Conservation (phyloP, 92 coral and sea anemone species). For the Parazoanthus swiftii region DNA sequence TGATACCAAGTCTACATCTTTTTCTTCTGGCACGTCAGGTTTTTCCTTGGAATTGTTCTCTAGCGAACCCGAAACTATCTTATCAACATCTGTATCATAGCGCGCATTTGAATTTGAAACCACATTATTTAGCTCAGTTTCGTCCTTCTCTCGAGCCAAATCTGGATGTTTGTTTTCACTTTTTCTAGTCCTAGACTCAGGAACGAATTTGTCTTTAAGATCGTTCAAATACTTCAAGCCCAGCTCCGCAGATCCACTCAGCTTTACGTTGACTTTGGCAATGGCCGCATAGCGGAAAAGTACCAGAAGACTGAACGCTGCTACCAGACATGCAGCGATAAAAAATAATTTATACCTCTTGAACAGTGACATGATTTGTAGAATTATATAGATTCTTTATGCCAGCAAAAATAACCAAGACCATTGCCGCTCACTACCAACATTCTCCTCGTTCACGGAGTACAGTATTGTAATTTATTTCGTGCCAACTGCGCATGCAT, state of each 20-base stretch:
- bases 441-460: not conserved
- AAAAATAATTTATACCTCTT: slow-evolving; percentile 25
- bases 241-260: slow-evolving; percentile 31
- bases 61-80: not conserved
- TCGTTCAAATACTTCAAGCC: slow-evolving; percentile 33
- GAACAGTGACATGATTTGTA: not conserved
- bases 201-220: slow-evolving; percentile 5
- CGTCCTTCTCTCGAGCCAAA: not conserved
- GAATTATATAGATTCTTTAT: not conserved
- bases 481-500: too few relatives aligned
- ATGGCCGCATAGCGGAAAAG: slow-evolving; percentile 20
- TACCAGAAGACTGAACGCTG: slow-evolving; percentile 21
- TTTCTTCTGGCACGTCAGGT: not conserved
- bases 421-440: not conserved
- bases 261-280: slow-evolving; percentile 9
- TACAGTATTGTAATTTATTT: too few relatives aligned
- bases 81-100: not conserved
- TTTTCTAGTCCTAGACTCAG: not conserved
- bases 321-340: not conserved
- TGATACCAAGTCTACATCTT: not conserved
- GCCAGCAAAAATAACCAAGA: not conserved
- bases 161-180: not conserved
- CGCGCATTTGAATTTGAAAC: not conserved
- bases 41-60: not conserved
- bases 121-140: not conserved